A percentile compares a stretch with the other conserved stretches of the same genome.
Conservation (phyloP, 2,113 vertebrate genomes). For the Takifugu bimaculatus region DNA sequence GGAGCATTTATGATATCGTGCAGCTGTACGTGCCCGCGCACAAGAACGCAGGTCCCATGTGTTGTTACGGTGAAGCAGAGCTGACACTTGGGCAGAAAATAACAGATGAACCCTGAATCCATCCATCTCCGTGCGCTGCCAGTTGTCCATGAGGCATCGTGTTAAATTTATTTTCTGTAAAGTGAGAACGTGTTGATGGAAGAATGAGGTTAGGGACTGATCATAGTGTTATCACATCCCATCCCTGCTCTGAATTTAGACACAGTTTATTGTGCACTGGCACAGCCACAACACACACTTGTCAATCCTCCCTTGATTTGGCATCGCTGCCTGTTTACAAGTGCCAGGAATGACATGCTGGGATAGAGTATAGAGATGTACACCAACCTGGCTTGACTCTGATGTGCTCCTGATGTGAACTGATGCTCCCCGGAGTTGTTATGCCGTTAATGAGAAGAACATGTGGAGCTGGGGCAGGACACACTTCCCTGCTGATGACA, state of each 20-base stretch:
- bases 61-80: conserved; percentile 15
- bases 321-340: conserved; percentile 29
- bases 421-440: conserved; percentile 21
- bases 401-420: conserved; percentile 8
- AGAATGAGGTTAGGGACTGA: conserved; percentile 3
- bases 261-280: conserved; percentile 16
- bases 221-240: conserved; percentile 13
- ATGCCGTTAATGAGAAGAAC: conserved; percentile 29
- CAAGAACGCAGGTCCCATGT: conserved; percentile 41
- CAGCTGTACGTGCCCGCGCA: not conserved
- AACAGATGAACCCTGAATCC: not conserved
- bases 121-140: conserved; percentile 4
- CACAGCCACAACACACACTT: conserved; percentile 2
- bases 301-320: conserved; percentile 15
- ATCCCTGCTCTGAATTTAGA: conserved; percentile 27
- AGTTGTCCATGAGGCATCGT: not conserved
- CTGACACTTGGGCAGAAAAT: conserved; percentile 4
- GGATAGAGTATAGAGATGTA: conserved; percentile 29
- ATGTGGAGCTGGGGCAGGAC: conserved; percentile 35
- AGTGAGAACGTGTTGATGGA: conserved; percentile 1
- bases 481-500: conserved; percentile 56
- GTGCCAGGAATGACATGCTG: conserved; percentile 1
- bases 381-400: conserved; percentile 1
- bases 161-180: conserved; percentile 2
- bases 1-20: no score